Conservation (phyloP, 2,888 invertebrate genomes). For the Hymenopus coronatus region DNA sequence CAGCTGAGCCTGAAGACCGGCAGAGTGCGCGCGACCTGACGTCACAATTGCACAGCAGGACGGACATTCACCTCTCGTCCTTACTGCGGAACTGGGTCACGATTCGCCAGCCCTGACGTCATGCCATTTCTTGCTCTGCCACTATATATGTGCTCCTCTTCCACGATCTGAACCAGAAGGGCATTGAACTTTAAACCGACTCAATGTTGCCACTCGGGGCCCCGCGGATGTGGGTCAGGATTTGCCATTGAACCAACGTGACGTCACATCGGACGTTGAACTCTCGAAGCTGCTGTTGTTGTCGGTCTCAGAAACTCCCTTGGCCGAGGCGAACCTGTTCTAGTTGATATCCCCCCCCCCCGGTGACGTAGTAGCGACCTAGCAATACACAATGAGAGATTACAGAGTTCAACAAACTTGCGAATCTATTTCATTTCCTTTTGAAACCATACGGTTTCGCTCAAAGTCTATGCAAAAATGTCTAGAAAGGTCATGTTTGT, state of each 20-base stretch:
- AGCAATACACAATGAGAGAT: slow-evolving; percentile 1
- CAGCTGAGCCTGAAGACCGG: neutral
- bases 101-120: slow-evolving; percentile 2
- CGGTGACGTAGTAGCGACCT: slow-evolving; percentile 11
- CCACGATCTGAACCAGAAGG: neutral
- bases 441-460: neutral
- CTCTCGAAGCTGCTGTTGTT: neutral
- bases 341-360: neutral
- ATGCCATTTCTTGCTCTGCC: neutral
- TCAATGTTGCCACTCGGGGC: neutral
- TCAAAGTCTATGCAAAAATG: neutral
- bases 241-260: slow-evolving; percentile 20
- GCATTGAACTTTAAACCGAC: neutral
- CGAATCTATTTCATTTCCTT: neutral
- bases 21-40: neutral
- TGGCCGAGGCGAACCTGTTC: neutral
- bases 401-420: slow-evolving; percentile 12
- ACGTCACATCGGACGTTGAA: slow-evolving; percentile 15
- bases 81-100: slow-evolving; percentile 15
- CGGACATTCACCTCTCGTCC: slow-evolving; percentile 13
- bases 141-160: neutral
- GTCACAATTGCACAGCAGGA: slow-evolving; percentile 16
- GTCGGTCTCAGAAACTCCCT: neutral
- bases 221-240: slow-evolving; percentile 16
- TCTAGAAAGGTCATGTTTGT: neutral